Evolutionary conservation across 2,113 vertebrate species (phyloP).

Genomic region (Nettapus auritus): DNA sequence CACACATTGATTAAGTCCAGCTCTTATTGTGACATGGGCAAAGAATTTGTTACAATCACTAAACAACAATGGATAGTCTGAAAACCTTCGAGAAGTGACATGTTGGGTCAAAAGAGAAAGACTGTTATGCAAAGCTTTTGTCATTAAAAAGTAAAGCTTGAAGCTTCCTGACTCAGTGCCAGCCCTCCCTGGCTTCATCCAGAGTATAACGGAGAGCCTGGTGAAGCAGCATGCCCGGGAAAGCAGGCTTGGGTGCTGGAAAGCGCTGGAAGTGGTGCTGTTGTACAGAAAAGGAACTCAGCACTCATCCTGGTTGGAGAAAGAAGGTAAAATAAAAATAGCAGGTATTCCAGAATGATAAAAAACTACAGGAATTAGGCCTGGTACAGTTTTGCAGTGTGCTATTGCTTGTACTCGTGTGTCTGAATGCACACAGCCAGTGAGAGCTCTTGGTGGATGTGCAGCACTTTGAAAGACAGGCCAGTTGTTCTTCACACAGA

Average conservation of each 20-base stretch:
- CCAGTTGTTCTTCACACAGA: rapidly evolving
- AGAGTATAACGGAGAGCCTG: neutral
- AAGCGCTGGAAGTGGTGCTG: rapidly evolving
- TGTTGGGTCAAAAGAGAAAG: neutral
- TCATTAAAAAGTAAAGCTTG: neutral
- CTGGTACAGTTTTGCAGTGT: rapidly evolving
- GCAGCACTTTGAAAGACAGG: rapidly evolving
- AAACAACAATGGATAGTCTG: rapidly evolving
- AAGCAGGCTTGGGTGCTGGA: neutral
- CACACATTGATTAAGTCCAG: neutral
- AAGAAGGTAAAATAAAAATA: neutral
- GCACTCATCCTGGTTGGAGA: rapidly evolving
- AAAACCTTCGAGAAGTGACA: neutral
- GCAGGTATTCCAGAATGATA: neutral
- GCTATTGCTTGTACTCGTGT: neutral
- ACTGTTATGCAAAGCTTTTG: rapidly evolving
- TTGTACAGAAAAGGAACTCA: neutral
- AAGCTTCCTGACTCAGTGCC: neutral
- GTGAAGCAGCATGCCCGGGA: rapidly evolving
- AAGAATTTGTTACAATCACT: neutral
- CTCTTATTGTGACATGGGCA: neutral
- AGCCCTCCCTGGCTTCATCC: neutral
- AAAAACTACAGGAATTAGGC: neutral
- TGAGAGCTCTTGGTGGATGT: rapidly evolving
- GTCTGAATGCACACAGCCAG: neutral